These are phyloP conservation scores for Noctua janthina DNA, from an alignment of 2,888 invertebrate genomes.

Conservation along the genomic window DNA sequence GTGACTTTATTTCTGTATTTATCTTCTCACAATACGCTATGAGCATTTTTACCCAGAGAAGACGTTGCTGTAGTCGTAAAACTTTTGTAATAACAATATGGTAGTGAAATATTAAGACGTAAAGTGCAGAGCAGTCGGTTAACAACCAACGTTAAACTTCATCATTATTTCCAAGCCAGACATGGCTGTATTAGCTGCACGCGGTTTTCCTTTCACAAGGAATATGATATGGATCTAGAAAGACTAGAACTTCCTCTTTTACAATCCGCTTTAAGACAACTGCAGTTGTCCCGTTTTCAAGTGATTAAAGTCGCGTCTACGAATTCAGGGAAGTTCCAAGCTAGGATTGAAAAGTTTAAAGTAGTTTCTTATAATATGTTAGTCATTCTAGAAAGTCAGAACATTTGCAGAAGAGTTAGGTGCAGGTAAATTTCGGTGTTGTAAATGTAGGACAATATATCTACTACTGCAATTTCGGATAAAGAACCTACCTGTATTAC, in stretches of 20 bases:
- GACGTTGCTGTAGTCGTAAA: slow-evolving; percentile 63
- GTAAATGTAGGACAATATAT: slow-evolving; percentile 4
- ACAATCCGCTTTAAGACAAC: slow-evolving; percentile 62
- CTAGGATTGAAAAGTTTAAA: slow-evolving; percentile 55
- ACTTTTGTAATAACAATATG: slow-evolving; percentile 70
- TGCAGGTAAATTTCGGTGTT: slow-evolving; percentile 1
- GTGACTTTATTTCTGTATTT: slow-evolving; percentile 1
- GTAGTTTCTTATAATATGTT: slow-evolving; percentile 53
- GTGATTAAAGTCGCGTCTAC: slow-evolving; percentile 62
- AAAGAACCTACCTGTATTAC: slow-evolving; percentile 59
- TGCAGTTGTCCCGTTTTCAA: slow-evolving; percentile 62
- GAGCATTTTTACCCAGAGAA: slow-evolving; percentile 50
- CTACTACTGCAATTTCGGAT: slow-evolving; percentile 25
- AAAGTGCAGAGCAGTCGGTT: slow-evolving; percentile 69
- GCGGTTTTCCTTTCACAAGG: slow-evolving; percentile 50
- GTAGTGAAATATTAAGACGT: slow-evolving; percentile 71
- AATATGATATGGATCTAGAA: slow-evolving; percentile 61
- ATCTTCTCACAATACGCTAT: slow-evolving; percentile 2
- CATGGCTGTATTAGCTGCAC: slow-evolving; percentile 67
- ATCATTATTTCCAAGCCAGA: slow-evolving; percentile 69
- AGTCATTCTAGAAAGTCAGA: slow-evolving; percentile 37
- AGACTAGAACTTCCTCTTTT: slow-evolving; percentile 54
- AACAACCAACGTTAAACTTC: slow-evolving; percentile 70
- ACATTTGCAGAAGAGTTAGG: slow-evolving; percentile 14
- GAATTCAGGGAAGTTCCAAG: slow-evolving; percentile 45